Evolutionary conservation across 2,113 vertebrate species (phyloP), one percentile per base, ranked within the genome.

Genomic region (Mustela nigripes): DNA sequence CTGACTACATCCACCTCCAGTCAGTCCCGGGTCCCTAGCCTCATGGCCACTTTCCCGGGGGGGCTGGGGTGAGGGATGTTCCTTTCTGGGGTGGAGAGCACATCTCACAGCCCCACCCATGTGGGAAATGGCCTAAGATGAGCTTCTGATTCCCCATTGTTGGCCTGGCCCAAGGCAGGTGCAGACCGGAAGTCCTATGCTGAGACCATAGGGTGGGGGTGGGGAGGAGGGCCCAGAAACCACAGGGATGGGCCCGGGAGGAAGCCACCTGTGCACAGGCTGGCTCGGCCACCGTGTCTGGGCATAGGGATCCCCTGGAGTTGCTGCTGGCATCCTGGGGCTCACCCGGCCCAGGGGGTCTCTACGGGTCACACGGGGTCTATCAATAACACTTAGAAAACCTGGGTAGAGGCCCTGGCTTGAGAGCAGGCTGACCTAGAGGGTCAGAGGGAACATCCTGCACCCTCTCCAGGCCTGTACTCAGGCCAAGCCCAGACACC

Each of bases 191-290:
- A 11, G 18, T 12, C 10, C 9, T 7, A 5, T 0, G 7, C 65
- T 26, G 31, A 24, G 58, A n/a, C 63, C 5, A 0, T n/a, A 2
- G 45, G 31, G 67, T 16, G 10, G 56, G 16, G 0, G 2, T 7
- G 16, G 36, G 3, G 21, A 15, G 21, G 28, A 5, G 31, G 28
- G 45, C 9, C n/a, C 28, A 0, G 78, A 39, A 50, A 60, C 7
- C 21, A 33, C 26, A 36, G n/a, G n/a, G 24, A 5, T 33, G 7
- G 58, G 76, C 22, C 16, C 4, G 0, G 36, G 88, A n/a, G 63
- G 67, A 39, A 8, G 15, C 31, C 21, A 1, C 31, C 10, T 1
- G 18, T 50, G 21, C 6, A 21, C 21, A 22, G 83, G 14, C n/a
- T 31, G 21, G 33, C 24, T 11, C n/a, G 65, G 67, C 18, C 1